These are phyloP conservation scores for Pecten maximus DNA, from an alignment of 2,888 invertebrate species.

Conservation along the genomic window DNA sequence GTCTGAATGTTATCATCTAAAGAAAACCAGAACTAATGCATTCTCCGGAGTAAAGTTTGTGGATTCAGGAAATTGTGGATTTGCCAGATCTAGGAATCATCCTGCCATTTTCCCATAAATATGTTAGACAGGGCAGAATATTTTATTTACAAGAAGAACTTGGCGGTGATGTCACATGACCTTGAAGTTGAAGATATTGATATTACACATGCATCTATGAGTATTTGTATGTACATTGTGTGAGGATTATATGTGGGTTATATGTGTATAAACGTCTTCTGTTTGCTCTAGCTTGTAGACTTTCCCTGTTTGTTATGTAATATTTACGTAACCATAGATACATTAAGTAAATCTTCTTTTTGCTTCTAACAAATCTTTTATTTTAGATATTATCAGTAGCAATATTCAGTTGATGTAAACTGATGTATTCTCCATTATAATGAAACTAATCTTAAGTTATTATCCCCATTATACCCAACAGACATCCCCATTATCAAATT, in stretches of 20 bases:
- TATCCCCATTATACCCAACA: too few relatives aligned
- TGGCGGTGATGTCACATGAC: conserved; percentile 22
- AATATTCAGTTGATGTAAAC: too few relatives aligned
- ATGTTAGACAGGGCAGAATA: neutral
- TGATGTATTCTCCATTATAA: too few relatives aligned
- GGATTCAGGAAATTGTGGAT: neutral
- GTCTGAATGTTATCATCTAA: neutral
- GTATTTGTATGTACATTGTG: neutral
- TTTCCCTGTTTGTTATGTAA: too few relatives aligned
- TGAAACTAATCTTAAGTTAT: too few relatives aligned
- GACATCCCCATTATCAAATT: too few relatives aligned
- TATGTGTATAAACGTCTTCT: neutral
- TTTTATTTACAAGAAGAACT: neutral
- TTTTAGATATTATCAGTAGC: too few relatives aligned
- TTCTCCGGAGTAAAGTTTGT: neutral
- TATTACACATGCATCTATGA: neutral
- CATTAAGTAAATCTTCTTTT: too few relatives aligned
- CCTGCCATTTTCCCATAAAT: neutral
- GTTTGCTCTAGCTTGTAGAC: too few relatives aligned
- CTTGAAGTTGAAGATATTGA: neutral
- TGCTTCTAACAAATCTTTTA: too few relatives aligned
- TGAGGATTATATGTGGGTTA: neutral
- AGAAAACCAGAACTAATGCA: neutral
- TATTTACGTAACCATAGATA: too few relatives aligned
- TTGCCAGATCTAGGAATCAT: neutral